Percentiles rank a stretch among this genome's conserved stretches.
Evolutionary conservation across 2,888 invertebrate genomes (phyloP).

Genomic region (Dicyrtoma fusca): DNA sequence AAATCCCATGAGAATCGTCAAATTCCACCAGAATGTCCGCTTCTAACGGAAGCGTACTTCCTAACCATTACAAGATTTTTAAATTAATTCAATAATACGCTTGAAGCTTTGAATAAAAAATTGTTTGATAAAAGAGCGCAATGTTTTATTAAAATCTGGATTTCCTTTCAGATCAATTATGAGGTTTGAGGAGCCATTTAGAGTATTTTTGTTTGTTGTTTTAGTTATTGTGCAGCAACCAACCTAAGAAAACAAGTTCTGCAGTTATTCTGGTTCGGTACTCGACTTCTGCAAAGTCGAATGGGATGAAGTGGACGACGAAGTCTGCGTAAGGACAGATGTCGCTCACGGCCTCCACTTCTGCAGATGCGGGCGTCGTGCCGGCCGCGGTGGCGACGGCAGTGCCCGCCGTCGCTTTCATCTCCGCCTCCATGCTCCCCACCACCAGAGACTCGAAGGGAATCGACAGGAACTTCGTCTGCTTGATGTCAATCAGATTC

Average conservation of each 20-base stretch:
- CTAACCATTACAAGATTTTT: too few relatives aligned
- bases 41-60: slow-evolving; percentile 43
- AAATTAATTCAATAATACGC: too few relatives aligned
- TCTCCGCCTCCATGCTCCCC: slow-evolving; percentile 6
- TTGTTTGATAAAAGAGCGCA: too few relatives aligned
- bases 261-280: slow-evolving; percentile 47
- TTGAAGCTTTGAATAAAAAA: too few relatives aligned
- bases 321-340: slow-evolving; percentile 50
- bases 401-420: not conserved
- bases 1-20: slow-evolving; percentile 44
- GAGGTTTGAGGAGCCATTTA: too few relatives aligned
- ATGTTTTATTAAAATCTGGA: too few relatives aligned
- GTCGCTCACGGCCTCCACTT: slow-evolving; percentile 18
- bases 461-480: slow-evolving; percentile 17
- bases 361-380: not conserved
- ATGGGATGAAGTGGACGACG: slow-evolving; percentile 33
- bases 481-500: not conserved
- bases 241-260: slow-evolving; percentile 44
- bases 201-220: too few relatives aligned
- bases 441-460: slow-evolving; percentile 20
- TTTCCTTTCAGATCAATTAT: too few relatives aligned
- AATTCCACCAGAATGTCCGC: slow-evolving; percentile 51
- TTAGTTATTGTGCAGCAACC: too few relatives aligned
- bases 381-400: too few relatives aligned
- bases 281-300: slow-evolving; percentile 51